These are phyloP conservation scores for Anabacerthia variegaticeps DNA, from an alignment of 2,797 vertebrate species.

Conservation along the genomic window DNA sequence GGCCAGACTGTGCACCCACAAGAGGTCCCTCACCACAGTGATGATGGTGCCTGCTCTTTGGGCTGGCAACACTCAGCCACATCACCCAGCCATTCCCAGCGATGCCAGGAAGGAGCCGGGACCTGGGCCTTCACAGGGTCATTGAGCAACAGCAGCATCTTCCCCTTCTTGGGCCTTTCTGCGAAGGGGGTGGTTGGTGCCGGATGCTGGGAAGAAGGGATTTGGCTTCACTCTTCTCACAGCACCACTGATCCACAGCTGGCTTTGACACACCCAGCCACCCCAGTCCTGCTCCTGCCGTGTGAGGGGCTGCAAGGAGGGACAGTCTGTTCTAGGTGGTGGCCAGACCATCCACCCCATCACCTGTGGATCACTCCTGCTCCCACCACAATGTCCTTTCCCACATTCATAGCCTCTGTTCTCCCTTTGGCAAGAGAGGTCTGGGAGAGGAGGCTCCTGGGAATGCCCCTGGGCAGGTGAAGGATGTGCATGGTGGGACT, in stretches of 20 bases:
- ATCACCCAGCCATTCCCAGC: neutral
- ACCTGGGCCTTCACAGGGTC: neutral
- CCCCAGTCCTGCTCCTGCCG: fast-evolving
- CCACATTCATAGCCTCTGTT: neutral
- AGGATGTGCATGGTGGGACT: neutral
- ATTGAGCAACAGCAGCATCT: neutral
- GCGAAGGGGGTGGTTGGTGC: neutral
- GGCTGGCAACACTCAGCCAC: fast-evolving
- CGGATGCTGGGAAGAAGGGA: neutral
- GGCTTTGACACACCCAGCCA: fast-evolving
- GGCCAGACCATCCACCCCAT: neutral
- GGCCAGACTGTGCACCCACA: fast-evolving
- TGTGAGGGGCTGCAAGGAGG: fast-evolving
- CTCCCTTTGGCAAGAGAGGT: neutral
- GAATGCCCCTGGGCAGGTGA: neutral
- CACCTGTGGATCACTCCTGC: neutral
- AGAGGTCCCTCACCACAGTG: neutral
- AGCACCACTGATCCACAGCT: neutral
- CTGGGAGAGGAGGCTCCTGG: neutral
- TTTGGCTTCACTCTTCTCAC: neutral
- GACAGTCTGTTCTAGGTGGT: neutral
- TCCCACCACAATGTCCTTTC: neutral
- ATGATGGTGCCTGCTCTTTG: neutral
- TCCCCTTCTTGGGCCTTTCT: neutral
- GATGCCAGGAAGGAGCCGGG: fast-evolving